Conservation (phyloP, 1,140 invertebrate genomes). For the Brachionus calyciflorus region DNA sequence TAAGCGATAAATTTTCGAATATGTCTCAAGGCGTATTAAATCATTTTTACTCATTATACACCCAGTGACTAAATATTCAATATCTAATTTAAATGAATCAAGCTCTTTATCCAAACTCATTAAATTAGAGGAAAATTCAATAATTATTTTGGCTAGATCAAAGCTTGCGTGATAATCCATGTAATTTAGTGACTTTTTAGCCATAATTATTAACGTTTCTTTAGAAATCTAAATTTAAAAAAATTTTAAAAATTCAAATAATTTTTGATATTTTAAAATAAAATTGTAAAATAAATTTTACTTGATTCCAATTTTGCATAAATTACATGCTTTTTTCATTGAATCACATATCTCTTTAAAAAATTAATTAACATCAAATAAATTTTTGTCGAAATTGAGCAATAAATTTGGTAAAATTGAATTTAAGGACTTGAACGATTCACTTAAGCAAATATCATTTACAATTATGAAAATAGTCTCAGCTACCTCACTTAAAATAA, state of each 20-base stretch:
- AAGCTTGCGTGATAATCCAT: conserved; percentile 22
- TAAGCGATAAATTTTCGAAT: background rate
- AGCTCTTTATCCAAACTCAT: conserved; percentile 24
- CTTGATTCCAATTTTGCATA: conserved; percentile 14
- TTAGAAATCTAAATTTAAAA: background rate
- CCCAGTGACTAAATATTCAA: conserved; percentile 32
- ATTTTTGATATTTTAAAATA: background rate
- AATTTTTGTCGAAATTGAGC: conserved; percentile 40
- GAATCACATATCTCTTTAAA: conserved; percentile 33
- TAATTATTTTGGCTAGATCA: conserved; percentile 4
- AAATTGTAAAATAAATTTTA: no score
- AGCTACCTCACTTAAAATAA: background rate
- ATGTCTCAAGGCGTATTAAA: background rate
- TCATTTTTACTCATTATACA: conserved; percentile 43
- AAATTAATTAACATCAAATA: background rate
- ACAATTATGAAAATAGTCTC: conserved; percentile 31
- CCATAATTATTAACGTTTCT: background rate
- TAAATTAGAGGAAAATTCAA: background rate
- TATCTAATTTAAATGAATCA: background rate
- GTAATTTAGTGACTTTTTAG: conserved; percentile 42
- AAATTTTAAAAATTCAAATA: no score
- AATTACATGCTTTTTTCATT: conserved; percentile 43
- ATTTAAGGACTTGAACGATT: background rate
- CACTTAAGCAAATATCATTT: conserved; percentile 13
- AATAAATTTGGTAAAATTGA: background rate